Conservation (phyloP, 2,888 invertebrate genomes). For the Morpho deidamia region DNA sequence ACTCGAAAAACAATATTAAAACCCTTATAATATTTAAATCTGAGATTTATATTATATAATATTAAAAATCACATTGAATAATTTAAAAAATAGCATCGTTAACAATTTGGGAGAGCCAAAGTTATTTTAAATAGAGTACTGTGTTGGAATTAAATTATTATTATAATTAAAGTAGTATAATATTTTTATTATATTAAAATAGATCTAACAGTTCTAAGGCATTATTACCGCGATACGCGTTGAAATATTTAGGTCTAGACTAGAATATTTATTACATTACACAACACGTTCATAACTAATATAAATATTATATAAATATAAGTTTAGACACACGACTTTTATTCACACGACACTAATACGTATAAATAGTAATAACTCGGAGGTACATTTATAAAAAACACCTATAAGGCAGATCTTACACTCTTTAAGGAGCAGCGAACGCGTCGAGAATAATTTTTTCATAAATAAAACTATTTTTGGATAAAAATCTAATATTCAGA, state of each 20-base stretch:
- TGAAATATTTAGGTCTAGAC: conserved; percentile 38
- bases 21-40: neutral
- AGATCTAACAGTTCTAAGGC: conserved; percentile 57
- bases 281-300: conserved; percentile 35
- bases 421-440: conserved; percentile 56
- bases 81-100: too few relatives aligned
- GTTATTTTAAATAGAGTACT: neutral
- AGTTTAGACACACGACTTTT: conserved; percentile 37
- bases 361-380: conserved; percentile 39
- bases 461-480: neutral
- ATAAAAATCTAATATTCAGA: too few relatives aligned
- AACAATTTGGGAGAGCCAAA: neutral
- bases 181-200: conserved; percentile 19
- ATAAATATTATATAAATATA: conserved; percentile 50
- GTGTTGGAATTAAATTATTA: neutral
- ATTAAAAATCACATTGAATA: too few relatives aligned
- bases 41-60: neutral
- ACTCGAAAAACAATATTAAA: too few relatives aligned
- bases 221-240: conserved; percentile 41
- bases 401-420: conserved; percentile 64
- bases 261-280: neutral
- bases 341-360: conserved; percentile 23
- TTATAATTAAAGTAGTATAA: conserved; percentile 13
- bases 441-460: conserved; percentile 35
- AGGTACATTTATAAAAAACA: conserved; percentile 67